These are phyloP conservation scores for Cerastis leucographa DNA, from an alignment of 2,888 invertebrate species.

Conservation along the genomic window DNA sequence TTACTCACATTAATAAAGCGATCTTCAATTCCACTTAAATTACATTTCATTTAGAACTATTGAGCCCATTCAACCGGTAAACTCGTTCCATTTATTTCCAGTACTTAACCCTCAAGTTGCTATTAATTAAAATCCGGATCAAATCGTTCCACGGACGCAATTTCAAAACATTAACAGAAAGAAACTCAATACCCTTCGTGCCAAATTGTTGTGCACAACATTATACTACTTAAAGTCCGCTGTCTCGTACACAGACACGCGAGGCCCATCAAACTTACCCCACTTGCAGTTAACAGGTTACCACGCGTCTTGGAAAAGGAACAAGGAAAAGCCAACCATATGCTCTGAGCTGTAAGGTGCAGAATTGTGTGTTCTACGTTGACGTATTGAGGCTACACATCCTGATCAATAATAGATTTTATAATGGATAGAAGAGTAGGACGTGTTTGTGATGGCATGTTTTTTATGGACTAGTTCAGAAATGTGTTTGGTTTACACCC, in stretches of 20 bases:
- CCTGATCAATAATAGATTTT: slow-evolving; percentile 69
- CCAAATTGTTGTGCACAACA: slow-evolving; percentile 59
- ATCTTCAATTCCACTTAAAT: slow-evolving; percentile 40
- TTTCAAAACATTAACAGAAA: slow-evolving; percentile 38
- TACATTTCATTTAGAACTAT: slow-evolving; percentile 56
- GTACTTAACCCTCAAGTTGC: slow-evolving; percentile 42
- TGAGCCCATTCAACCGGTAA: slow-evolving; percentile 44
- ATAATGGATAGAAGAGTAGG: slow-evolving; percentile 59
- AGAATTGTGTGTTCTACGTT: neutral
- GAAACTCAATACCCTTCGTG: slow-evolving; percentile 48
- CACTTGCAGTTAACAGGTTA: slow-evolving; percentile 68
- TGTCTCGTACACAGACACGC: slow-evolving; percentile 72
- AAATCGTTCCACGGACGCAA: slow-evolving; percentile 33
- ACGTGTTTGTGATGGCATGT: slow-evolving; percentile 52
- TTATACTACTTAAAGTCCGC: slow-evolving; percentile 66
- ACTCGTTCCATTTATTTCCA: slow-evolving; percentile 46
- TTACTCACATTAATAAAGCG: slow-evolving; percentile 25
- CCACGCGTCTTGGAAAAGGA: slow-evolving; percentile 46
- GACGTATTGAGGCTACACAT: slow-evolving; percentile 58
- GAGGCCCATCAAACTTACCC: slow-evolving; percentile 73
- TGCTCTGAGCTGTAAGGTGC: rapidly evolving
- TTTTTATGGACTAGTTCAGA: slow-evolving; percentile 38
- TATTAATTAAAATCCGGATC: slow-evolving; percentile 57
- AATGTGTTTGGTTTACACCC: slow-evolving; percentile 37
- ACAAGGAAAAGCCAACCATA: slow-evolving; percentile 17